phyloP scores from a whole-genome alignment of 2,888 invertebrate species.

The Perizoma flavofasciatum region DNA sequence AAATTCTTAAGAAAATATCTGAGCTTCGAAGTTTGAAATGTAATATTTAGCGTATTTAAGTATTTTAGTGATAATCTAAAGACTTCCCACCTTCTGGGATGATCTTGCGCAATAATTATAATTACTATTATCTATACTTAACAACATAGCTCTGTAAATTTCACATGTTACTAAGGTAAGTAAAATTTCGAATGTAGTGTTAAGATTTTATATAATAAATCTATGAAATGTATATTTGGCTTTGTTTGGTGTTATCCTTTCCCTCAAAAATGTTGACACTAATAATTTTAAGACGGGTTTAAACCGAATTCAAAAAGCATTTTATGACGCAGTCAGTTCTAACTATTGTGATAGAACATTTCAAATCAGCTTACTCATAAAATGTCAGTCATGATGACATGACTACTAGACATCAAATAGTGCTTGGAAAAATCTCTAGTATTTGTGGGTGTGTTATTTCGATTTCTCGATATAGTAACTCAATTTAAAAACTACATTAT shows the following conservation, averaged over 20 bases:
- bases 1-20: constrained; percentile 78
- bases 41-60: constrained; percentile 76
- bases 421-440: no score
- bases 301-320: no score
- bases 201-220: constrained; percentile 85
- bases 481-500: no score
- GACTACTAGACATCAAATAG: no score
- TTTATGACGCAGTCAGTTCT: no score
- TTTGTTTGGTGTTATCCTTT: constrained; percentile 38
- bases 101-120: constrained; percentile 82
- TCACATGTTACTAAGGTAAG: constrained; percentile 81
- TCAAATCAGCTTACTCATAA: no score
- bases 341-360: no score
- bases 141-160: constrained; percentile 80
- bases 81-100: constrained; percentile 63
- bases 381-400: no score
- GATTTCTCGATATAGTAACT: no score
- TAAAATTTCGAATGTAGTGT: constrained; percentile 77
- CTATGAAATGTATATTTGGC: constrained; percentile 79
- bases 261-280: neutral
- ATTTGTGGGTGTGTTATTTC: no score
- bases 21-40: constrained; percentile 80
- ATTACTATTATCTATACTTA: constrained; percentile 77
- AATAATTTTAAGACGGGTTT: no score
- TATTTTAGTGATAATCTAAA: constrained; percentile 68